These are phyloP conservation scores for Periphyllus acericola DNA, from an alignment of 2,888 invertebrate species.

Conservation along the genomic window DNA sequence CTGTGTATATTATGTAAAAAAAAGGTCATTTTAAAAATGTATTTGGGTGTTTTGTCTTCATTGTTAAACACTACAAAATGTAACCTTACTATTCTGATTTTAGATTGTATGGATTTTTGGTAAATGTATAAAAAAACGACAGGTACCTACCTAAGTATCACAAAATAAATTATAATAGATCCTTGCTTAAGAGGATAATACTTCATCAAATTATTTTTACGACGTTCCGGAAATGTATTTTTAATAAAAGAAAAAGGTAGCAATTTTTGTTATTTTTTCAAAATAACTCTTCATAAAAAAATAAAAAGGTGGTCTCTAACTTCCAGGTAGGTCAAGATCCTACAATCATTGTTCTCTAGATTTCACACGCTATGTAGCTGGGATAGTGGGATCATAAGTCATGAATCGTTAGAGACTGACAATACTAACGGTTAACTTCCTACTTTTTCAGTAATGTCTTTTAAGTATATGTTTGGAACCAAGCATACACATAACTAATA, in stretches of 20 bases:
- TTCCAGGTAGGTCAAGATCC: conserved; percentile 49
- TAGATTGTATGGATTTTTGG: not conserved
- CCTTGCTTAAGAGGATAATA: not conserved
- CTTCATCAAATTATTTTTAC: not conserved
- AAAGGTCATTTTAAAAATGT: not conserved
- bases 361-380: conserved; percentile 48
- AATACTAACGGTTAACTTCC: conserved; percentile 59
- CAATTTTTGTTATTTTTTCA: conserved; percentile 2
- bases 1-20: not conserved
- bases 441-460: conserved; percentile 39
- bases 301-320: conserved; percentile 8
- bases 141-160: too few species aligned
- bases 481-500: conserved; percentile 1
- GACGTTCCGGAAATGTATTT: conserved; percentile 1
- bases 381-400: conserved; percentile 41
- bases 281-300: conserved; percentile 30
- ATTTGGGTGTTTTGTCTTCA: not conserved
- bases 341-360: conserved; percentile 20
- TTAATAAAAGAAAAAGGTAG: conserved; percentile 19
- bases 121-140: not conserved
- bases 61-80: not conserved
- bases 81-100: not conserved
- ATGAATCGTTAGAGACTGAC: conserved; percentile 54
- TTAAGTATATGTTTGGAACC: conserved; percentile 50
- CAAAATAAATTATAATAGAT: not conserved